phyloP scores from a whole-genome alignment of 1,140 invertebrate genomes.

The Drosophila guanche region DNA sequence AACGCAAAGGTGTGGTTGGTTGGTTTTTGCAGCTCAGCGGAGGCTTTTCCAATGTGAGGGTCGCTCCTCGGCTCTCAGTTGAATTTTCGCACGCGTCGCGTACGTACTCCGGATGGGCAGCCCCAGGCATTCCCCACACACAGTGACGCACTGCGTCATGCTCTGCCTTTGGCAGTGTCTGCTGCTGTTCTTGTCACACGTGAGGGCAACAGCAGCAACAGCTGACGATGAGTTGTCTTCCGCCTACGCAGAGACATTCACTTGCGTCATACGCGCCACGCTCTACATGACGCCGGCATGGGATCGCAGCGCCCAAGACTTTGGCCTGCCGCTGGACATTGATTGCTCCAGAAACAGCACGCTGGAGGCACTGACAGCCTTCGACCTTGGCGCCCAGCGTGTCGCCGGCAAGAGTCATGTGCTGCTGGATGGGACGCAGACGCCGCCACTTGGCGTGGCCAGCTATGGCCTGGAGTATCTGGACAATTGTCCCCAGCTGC shows the following conservation, averaged over 20 bases:
- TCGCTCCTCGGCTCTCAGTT: conserved; percentile 54
- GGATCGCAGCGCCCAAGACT: conserved; percentile 40
- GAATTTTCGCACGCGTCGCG: conserved; percentile 58
- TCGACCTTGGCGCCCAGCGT: conserved; percentile 52
- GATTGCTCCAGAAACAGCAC: conserved; percentile 39
- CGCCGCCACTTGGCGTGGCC: conserved; percentile 42
- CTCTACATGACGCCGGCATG: conserved; percentile 38
- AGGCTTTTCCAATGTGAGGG: conserved; percentile 58
- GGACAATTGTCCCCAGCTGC: conserved; percentile 58
- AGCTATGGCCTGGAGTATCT: conserved; percentile 74
- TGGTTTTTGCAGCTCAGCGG: conserved; percentile 56
- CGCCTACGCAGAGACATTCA: conserved; percentile 3
- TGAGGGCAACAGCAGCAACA: conserved; percentile 25
- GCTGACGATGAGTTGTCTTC: conserved; percentile 32
- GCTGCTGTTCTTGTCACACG: conserved; percentile 24
- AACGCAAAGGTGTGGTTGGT: conserved; percentile 23
- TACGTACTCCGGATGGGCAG: conserved; percentile 46
- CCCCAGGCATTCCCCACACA: conserved; percentile 24
- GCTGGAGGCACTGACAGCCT: background rate
- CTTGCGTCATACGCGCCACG: conserved; percentile 62
- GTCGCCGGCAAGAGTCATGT: conserved; percentile 64
- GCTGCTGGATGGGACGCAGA: conserved; percentile 62
- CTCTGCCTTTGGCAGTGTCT: background rate
- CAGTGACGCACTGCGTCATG: conserved; percentile 65
- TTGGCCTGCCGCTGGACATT: conserved; percentile 59